Evolutionary conservation across 1,140 invertebrate genomes (phyloP).

Genomic region (Lerema accius): DNA sequence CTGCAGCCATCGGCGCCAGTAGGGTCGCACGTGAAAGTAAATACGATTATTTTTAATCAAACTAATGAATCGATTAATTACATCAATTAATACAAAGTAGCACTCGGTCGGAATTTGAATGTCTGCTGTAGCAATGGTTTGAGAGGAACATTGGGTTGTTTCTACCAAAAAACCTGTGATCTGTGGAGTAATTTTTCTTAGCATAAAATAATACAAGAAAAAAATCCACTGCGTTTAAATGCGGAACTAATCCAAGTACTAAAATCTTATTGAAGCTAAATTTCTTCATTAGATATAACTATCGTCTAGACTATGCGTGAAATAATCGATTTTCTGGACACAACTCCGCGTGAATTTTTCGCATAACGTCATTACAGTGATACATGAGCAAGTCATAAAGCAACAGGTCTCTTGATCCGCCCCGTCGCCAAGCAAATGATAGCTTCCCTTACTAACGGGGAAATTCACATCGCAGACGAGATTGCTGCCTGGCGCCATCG

Average conservation of each 20-base stretch:
- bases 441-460: conserved; percentile 72
- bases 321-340: background rate
- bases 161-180: too few species aligned
- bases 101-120: background rate
- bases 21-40: conserved; percentile 79
- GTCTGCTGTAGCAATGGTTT: background rate
- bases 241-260: too few species aligned
- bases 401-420: conserved; percentile 42
- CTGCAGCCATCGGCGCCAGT: conserved; percentile 76
- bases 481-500: conserved; percentile 71
- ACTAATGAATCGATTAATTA: conserved; percentile 32
- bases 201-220: too few species aligned
- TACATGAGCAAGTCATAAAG: conserved; percentile 26
- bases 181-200: too few species aligned
- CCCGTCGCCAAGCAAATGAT: conserved; percentile 74
- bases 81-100: conserved; percentile 6
- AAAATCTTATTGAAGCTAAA: too few species aligned
- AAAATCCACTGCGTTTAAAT: too few species aligned
- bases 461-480: conserved; percentile 72
- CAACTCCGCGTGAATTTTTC: conserved; percentile 18
- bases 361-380: conserved; percentile 21
- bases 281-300: too few species aligned
- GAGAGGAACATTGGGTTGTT: background rate
- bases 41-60: conserved; percentile 66
- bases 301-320: too few species aligned